phyloP scores from a whole-genome alignment of 2,113 vertebrate genomes.

The Sinocyclocheilus anophthalmus region DNA sequence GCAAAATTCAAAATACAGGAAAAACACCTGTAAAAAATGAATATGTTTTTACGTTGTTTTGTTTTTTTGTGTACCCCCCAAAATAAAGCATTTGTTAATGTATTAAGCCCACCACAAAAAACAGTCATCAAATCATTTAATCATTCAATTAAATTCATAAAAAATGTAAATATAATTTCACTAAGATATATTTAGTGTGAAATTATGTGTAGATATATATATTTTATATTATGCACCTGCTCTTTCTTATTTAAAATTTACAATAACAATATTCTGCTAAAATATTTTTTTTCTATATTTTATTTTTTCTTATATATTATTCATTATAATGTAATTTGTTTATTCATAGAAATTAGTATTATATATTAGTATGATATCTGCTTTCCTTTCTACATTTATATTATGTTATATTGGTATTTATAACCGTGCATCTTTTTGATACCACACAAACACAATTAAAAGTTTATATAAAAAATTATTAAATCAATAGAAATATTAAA shows the following conservation, averaged over 20 bases:
- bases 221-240: neutral
- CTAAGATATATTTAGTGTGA: neutral
- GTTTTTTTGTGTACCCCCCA: neutral
- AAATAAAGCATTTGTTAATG: neutral
- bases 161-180: neutral
- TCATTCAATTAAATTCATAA: neutral
- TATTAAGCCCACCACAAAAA: neutral
- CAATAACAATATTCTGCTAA: neutral
- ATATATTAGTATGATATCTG: neutral
- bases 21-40: too few species aligned
- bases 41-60: too few species aligned
- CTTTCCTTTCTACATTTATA: neutral
- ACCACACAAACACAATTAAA: neutral
- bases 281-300: neutral
- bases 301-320: too few species aligned
- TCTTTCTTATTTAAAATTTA: neutral
- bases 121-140: neutral
- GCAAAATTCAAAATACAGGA: too few species aligned
- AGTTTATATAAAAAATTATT: neutral
- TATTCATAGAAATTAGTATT: neutral
- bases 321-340: neutral
- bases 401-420: neutral
- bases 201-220: neutral
- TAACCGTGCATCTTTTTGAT: neutral
- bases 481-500: neutral